Evolutionary conservation across 2,888 invertebrate species (phyloP), one percentile per base, ranked within the genome.

Genomic region (Hirtodrosophila trivittata): DNA sequence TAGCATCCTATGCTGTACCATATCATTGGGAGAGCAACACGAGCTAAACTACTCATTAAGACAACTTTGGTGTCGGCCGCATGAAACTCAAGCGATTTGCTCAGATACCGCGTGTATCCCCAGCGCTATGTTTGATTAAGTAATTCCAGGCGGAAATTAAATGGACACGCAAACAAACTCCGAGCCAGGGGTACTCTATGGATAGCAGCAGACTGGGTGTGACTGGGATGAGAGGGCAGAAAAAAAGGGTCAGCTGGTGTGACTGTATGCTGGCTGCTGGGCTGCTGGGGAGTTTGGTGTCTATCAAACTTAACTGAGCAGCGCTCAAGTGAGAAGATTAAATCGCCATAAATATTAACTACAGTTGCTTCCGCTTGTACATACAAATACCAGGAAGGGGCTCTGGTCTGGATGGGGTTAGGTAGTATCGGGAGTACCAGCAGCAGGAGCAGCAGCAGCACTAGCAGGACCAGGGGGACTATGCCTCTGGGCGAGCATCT

Each of bases 261-360:
- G 5, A 32, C 39, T 49, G 42, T n/a, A 35, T 41, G 59, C 26
- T 28, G 33, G 30, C 28, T 30, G 25, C n/a, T 12, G 37, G 18
- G 18, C 18, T 21, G 18, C 18, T 21, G 18, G 18, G 42, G 45
- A 7, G 47, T 38, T 42, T 21, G 58, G 69, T 66, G 75, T 77
- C 75, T 73, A 82, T 82, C 85, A 77, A 81, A 81, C 78, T 78
- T 84, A 82, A 77, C 80, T 83, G 80, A 82, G 71, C 75, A 73
- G 77, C 76, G 77, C 71, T 81, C 85, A 81, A 84, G 85, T 84
- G 87, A 82, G 84, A 82, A 87, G 87, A 87, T 86, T 86, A 86
- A 82, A 86, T 84, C 77, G 86, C 87, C 77, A 86, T 86, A 86
- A 86, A 86, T 86, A 86, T 86, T 86, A 86, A 86, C 82, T 85